phyloP scores from a whole-genome alignment of 2,888 invertebrate species.

The Cheilosia scutellata region DNA sequence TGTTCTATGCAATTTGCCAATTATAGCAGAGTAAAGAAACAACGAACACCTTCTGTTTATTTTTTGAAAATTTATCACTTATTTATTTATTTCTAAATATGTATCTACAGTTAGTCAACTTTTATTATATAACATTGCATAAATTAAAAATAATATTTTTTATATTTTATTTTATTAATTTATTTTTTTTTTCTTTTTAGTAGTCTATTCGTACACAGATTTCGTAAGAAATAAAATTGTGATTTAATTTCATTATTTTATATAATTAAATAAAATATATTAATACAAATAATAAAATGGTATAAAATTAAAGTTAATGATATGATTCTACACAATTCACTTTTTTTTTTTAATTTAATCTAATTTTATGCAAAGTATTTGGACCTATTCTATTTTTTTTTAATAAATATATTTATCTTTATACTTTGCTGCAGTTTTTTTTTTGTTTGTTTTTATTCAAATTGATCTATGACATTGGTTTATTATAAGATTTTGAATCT shows the following conservation, averaged over 20 bases:
- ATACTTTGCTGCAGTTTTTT: conserved; percentile 7
- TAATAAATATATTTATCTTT: conserved; percentile 16
- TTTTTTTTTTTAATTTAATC: conserved; percentile 38
- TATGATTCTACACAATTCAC: conserved; percentile 74
- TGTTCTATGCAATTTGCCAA: no score
- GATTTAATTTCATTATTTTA: neutral
- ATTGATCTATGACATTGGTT: conserved; percentile 43
- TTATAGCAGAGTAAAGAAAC: neutral
- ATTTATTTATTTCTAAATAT: conserved; percentile 75
- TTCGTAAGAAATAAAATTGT: conserved; percentile 31
- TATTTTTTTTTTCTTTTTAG: conserved; percentile 27
- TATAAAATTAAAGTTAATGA: conserved; percentile 70
- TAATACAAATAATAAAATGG: conserved; percentile 31
- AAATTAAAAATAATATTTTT: conserved; percentile 64
- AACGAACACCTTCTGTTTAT: conserved; percentile 15
- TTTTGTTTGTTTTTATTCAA: conserved; percentile 8
- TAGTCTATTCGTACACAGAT: conserved; percentile 62
- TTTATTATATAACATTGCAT: conserved; percentile 73
- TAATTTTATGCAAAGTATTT: conserved; percentile 57
- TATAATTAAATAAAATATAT: neutral
- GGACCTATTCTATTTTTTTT: conserved; percentile 62
- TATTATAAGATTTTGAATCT: conserved; percentile 15
- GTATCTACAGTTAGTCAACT: conserved; percentile 76
- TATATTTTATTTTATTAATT: conserved; percentile 18
- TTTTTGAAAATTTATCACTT: conserved; percentile 76